phyloP scores from a whole-genome alignment of 2,113 vertebrate species.

The Pelobates fuscus region DNA sequence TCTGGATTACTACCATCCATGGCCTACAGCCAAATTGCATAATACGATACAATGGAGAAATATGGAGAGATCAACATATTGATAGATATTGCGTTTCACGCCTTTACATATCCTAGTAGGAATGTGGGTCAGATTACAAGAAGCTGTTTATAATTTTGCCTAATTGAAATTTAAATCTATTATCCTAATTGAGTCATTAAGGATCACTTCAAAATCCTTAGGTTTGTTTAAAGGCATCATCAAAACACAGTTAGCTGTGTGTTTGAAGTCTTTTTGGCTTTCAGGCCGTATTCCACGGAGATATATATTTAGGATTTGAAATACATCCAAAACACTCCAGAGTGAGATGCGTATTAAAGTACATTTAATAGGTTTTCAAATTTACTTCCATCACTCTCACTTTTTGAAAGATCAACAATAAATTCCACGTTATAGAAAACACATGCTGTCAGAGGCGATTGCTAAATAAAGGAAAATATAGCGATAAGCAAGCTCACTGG shows the following conservation, averaged over 20 bases:
- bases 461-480: neutral
- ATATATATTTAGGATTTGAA: neutral
- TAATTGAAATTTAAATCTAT: neutral
- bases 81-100: too few relatives aligned
- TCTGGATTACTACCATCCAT: too few relatives aligned
- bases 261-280: neutral
- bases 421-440: conserved; percentile 11
- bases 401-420: conserved; percentile 15
- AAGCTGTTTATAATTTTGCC: neutral
- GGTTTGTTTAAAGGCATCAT: conserved; percentile 6
- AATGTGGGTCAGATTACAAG: neutral
- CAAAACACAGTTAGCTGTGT: neutral
- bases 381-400: conserved; percentile 24
- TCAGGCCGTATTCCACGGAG: neutral
- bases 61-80: too few relatives aligned
- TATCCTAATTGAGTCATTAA: conserved; percentile 12
- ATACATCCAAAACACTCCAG: neutral
- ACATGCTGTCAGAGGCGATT: neutral
- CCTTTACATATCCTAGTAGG: neutral
- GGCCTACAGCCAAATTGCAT: too few relatives aligned
- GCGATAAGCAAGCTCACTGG: neutral
- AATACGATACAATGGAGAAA: too few relatives aligned
- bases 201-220: neutral
- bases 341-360: neutral
- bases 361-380: conserved; percentile 19